Evolutionary conservation across 2,113 vertebrate genomes (phyloP), one percentile per base, ranked within the genome.

Genomic region (Coracopsis vasa): DNA sequence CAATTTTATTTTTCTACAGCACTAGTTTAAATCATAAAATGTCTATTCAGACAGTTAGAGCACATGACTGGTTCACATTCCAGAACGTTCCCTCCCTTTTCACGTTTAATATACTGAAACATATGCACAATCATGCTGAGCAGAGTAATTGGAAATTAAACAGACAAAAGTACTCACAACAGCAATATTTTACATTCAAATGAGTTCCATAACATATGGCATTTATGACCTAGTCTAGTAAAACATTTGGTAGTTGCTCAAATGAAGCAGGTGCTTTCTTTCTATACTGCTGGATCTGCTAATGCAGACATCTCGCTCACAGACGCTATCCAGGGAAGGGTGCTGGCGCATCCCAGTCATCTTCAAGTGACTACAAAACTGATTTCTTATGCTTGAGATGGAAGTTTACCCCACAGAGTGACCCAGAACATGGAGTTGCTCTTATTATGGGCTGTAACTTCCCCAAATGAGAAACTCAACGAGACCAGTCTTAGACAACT

Each of bases 151-250:
- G 89, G 90, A 89, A 96, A 80, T 71, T 83, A 94, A 84, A 75
- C 41, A 72, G 70, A 24, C 77, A 78, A 78, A 95, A 94, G 85
- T 73, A 85, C 67, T 94, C 60, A 88, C 41, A 80, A 84, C 44
- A 78, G 65, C 69, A 83, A 12, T 81, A 91, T 86, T 95, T 95
- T 64, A 87, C 78, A 80, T 85, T 92, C 91, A 91, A 86, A 92
- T 82, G 80, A 67, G 42, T 72, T 84, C n/a, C n/a, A 29, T 53
- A 93, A 64, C 67, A 60, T 64, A 95, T 72, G 80, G 67, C 31
- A 35, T 70, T 88, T 69, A 80, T 24, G 21, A 58, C 54, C 65
- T 13, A 56, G 37, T 25, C 86, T 60, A 62, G 50, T 35, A 90
- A 86, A 88, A 61, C 35, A 10, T 29, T 74, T 20, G 66, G n/a